These are phyloP conservation scores for Phymorhynchus buccinoides DNA, from an alignment of 1,140 invertebrate genomes.

Conservation along the genomic window DNA sequence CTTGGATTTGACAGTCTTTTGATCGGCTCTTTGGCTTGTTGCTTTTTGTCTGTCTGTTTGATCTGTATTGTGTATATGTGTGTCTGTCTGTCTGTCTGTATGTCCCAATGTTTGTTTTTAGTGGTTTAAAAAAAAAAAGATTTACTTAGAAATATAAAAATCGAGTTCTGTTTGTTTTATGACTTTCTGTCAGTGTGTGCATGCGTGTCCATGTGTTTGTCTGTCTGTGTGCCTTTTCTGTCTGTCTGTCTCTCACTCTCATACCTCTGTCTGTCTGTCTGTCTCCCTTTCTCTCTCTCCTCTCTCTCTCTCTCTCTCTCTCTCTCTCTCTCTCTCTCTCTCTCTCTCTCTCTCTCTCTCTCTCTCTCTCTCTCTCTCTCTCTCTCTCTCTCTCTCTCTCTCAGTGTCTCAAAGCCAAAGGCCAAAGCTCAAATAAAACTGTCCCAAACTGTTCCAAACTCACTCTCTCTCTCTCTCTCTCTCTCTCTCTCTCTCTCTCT, in stretches of 20 bases:
- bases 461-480: slow-evolving; percentile 10
- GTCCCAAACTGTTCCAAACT: neutral
- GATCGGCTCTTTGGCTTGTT: no score
- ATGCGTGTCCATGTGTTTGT: neutral
- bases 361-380: no score
- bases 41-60: no score
- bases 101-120: no score
- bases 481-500: neutral
- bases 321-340: neutral
- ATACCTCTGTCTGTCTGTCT: neutral
- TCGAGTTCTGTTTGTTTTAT: no score
- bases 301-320: slow-evolving; percentile 16
- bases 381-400: no score
- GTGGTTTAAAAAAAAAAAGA: no score
- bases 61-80: neutral
- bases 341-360: neutral
- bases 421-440: neutral
- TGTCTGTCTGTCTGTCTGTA: neutral
- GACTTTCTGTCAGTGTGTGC: neutral
- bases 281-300: neutral
- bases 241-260: neutral
- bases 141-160: no score
- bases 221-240: neutral
- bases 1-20: no score
- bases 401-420: neutral